Base-by-base conservation (phyloP, 1,140 invertebrate species). In the Melanaphis sacchari region DNA sequence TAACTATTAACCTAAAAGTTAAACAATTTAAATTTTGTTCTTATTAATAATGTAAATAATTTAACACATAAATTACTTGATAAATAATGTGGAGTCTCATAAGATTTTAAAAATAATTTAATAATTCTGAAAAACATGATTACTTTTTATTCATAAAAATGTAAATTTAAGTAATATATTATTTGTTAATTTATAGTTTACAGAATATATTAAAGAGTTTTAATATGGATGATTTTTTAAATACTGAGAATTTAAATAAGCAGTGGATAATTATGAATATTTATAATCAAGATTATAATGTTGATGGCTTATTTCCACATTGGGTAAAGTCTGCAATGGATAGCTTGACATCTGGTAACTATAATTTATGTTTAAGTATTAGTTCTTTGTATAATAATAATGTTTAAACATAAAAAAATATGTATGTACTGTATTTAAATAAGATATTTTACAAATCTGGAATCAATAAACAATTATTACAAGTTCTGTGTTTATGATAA, bases 281-380 rank as follows among this genome's bases (percentile, higher is more conserved):
- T 85, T 93, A 93, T 54, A 93, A 93, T 52, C 81, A 41, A 49
- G 76, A 93, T 11, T 84, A 85, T n/a, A 93, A 93, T n/a, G n/a
- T 40, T 26, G 91, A 93, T 38, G 91, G 91, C 15, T 84, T 93
- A 85, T 93, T 93, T 85, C 91, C 91, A 36, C 46, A 93, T 31
- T 93, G 91, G 91, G 91, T 93, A 9, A 93, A 93, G 31, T 84
- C 91, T 31, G 91, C 91, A 38, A 93, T 93, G 91, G 91, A 93
- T 40, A 93, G 91, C 8, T 85, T 93, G 43, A 84, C 76, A 52
- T 84, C 24, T 85, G 91, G 91, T 93, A 85, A 92, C 9, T n/a
- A 76, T 76, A 76, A 76, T 76, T 2, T 76, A 18, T 66, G 3
- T 8, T 66, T 66, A n/a, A 15, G n/a, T 66, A 66, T 31, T 31